phyloP scores from a whole-genome alignment of 2,888 invertebrate genomes.

The Sisyra terminalis region DNA sequence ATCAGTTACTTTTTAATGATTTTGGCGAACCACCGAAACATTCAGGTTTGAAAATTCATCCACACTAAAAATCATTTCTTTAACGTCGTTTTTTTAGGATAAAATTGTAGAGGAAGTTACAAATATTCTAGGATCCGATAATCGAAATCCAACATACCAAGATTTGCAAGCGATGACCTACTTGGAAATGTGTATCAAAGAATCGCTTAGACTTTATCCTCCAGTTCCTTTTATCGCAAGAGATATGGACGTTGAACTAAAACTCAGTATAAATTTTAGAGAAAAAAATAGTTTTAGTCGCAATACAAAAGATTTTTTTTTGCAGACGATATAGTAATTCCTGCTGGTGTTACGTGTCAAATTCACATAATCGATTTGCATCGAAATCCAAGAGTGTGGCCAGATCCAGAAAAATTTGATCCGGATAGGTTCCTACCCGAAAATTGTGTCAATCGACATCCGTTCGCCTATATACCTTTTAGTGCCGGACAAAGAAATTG shows the following conservation, averaged over 20 bases:
- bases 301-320: background rate
- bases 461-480: conserved; percentile 6
- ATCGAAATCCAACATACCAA: background rate
- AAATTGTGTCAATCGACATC: conserved; percentile 4
- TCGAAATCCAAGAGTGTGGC: conserved; percentile 6
- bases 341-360: background rate
- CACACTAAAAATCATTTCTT: background rate
- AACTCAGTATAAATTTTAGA: conserved; percentile 1
- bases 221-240: conserved; percentile 4
- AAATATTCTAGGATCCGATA: background rate
- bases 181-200: conserved; percentile 7
- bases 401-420: conserved; percentile 6
- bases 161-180: conserved; percentile 1
- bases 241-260: background rate
- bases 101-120: conserved; percentile 7
- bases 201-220: conserved; percentile 4
- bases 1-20: conserved; percentile 27
- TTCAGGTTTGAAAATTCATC: conserved; percentile 17
- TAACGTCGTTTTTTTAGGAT: background rate
- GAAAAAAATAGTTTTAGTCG: background rate
- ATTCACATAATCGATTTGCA: conserved; percentile 5
- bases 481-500: conserved; percentile 7
- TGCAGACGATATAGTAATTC: conserved; percentile 14
- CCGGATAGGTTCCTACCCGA: conserved; percentile 6
- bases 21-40: conserved; percentile 27